Evolutionary conservation across 2,797 vertebrate species (phyloP), one percentile per base, ranked within the genome.

Genomic region (Periophthalmus magnuspinnatus): DNA sequence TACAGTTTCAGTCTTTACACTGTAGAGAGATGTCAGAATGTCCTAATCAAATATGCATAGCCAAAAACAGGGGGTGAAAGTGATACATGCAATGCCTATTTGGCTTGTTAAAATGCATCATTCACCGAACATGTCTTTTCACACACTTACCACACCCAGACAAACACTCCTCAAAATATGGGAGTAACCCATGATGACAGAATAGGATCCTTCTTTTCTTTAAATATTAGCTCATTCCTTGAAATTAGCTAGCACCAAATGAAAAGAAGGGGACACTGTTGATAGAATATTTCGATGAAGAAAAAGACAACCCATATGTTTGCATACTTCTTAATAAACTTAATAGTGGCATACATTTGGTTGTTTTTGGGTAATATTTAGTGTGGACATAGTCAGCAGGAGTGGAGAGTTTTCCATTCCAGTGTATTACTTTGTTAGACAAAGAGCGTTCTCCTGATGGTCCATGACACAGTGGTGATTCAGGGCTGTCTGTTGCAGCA

Each of bases 381-480:
- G 24, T 57, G 13, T 57, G 13, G 41, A 45, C 13, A 41, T 11
- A 1, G 41, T 14, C 41, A 45, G 5, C 3, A 45, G 41, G 41
- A 41, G 38, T 41, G 38, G 41, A 45, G 41, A 45, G 48, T 19
- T 52, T 52, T 52, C 6, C 48, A n/a, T 52, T 45, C 48, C 17
- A 60, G 19, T 36, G 58, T 9, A 60, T 16, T 22, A 5, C 34
- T 21, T 38, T 41, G 34, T 41, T 5, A 61, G 33, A 21, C 34
- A 61, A 61, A 41, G 17, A 41, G 11, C 5, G 36, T 61, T 41
- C 34, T 61, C 17, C n/a, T 38, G 59, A 38, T 61, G 11, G 36
- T 38, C 36, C 11, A 16, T 38, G 59, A 75, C 72, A 80, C 71
- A 59, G 67, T 63, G 71, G 67, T 75, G 73, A 78, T 77, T 71